phyloP scores from a whole-genome alignment of 2,888 invertebrate species.

The Lutraria lutraria region DNA sequence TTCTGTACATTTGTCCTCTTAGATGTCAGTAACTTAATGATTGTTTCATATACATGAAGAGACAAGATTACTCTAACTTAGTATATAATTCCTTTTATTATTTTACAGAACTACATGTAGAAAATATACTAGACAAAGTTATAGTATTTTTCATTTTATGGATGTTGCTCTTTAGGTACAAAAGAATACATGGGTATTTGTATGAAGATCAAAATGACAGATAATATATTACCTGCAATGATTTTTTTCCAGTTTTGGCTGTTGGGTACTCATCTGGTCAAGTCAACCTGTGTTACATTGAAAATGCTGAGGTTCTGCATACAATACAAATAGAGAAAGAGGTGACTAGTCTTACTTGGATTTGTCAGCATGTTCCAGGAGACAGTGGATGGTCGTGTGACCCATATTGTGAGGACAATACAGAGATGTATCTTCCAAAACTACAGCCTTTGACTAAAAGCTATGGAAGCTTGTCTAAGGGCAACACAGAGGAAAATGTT shows the following conservation, averaged over 20 bases:
- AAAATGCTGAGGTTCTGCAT: slow-evolving; percentile 93
- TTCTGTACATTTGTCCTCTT: too few species aligned
- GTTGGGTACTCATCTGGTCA: slow-evolving; percentile 89
- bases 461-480: slow-evolving; percentile 82
- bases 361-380: slow-evolving; percentile 87
- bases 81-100: too few species aligned
- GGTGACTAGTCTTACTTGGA: slow-evolving; percentile 93
- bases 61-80: too few species aligned
- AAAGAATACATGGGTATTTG: too few species aligned
- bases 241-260: slow-evolving; percentile 87
- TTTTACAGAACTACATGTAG: too few species aligned
- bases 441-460: slow-evolving; percentile 87
- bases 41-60: too few species aligned
- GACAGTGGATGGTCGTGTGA: slow-evolving; percentile 74
- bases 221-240: not conserved
- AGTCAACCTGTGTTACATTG: slow-evolving; percentile 93
- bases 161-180: too few species aligned
- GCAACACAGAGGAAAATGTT: slow-evolving; percentile 86
- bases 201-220: too few species aligned
- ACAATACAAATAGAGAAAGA: slow-evolving; percentile 89
- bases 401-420: slow-evolving; percentile 85
- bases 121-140: too few species aligned
- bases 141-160: too few species aligned
- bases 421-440: slow-evolving; percentile 88
- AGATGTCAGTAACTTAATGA: too few species aligned